Percentiles rank a stretch among this genome's conserved stretches.
phyloP scores from a whole-genome alignment of 2,797 vertebrate species.

The Platyrinchus mystaceus region DNA sequence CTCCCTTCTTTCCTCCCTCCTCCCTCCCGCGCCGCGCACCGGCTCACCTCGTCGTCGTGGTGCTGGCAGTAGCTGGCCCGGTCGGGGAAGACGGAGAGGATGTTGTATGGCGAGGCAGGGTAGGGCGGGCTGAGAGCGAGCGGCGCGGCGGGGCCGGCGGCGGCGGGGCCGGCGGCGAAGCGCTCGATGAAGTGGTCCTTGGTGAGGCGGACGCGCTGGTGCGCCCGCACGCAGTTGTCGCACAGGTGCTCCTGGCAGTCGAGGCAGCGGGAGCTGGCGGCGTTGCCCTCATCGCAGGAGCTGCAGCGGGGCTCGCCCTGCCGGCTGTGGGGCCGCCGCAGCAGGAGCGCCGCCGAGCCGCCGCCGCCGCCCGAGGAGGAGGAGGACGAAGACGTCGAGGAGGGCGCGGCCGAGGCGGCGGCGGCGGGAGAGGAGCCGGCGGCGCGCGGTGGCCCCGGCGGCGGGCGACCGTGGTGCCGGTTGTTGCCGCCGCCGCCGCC shows the following conservation, averaged over 20 bases:
- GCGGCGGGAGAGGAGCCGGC: conserved; percentile 63
- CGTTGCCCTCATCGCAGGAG: conserved; percentile 91
- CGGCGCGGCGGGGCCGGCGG: conserved; percentile 43
- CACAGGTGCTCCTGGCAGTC: conserved; percentile 95
- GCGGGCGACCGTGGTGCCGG: conserved; percentile 70
- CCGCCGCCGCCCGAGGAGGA: background rate
- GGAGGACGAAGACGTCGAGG: conserved; percentile 11
- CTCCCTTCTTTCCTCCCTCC: background rate
- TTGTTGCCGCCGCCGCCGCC: conserved; percentile 28
- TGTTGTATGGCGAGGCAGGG: conserved; percentile 82
- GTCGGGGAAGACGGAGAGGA: conserved; percentile 87
- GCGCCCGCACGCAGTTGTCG: conserved; percentile 90
- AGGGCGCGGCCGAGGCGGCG: background rate
- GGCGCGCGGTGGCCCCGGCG: conserved; percentile 37
- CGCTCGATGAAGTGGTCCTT: conserved; percentile 94
- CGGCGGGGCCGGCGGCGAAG: conserved; percentile 72
- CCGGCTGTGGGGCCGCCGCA: conserved; percentile 76
- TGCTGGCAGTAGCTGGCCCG: conserved; percentile 89
- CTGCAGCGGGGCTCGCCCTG: conserved; percentile 85
- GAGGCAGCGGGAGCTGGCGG: conserved; percentile 88
- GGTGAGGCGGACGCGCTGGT: conserved; percentile 91
- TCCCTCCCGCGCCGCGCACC: background rate
- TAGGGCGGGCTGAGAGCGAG: conserved; percentile 63
- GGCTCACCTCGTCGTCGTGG: conserved; percentile 87
- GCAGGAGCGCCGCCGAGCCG: conserved; percentile 50